These are phyloP conservation scores for Chrosomus eos DNA, from an alignment of 2,797 vertebrate species.

Conservation along the genomic window DNA sequence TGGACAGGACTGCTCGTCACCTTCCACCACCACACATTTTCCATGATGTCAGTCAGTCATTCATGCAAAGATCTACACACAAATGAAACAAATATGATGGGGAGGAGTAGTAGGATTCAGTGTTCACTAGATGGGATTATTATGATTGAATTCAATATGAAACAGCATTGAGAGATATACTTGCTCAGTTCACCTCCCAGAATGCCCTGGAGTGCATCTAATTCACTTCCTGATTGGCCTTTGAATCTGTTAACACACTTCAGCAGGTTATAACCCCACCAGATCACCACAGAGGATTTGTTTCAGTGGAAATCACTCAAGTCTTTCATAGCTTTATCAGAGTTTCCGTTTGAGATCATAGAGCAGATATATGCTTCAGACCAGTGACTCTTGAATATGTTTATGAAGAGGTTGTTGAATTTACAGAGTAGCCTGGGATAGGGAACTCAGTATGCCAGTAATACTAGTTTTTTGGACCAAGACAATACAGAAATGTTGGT, in stretches of 20 bases:
- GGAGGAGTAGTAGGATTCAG: background rate
- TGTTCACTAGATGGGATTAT: conserved; percentile 22
- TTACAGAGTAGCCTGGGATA: background rate
- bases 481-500: background rate
- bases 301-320: conserved; percentile 26
- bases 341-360: conserved; percentile 7
- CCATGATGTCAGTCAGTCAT: conserved; percentile 68
- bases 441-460: background rate
- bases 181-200: conserved; percentile 14
- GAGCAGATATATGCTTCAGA: background rate
- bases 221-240: conserved; percentile 27
- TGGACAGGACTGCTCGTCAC: background rate
- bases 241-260: conserved; percentile 35
- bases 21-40: conserved; percentile 65
- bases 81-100: background rate
- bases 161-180: background rate
- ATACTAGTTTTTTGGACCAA: background rate
- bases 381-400: background rate
- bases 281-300: conserved; percentile 19
- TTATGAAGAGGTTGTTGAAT: background rate
- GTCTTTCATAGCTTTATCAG: background rate
- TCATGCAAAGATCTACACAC: conserved; percentile 59
- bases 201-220: conserved; percentile 9
- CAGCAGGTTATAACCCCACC: background rate
- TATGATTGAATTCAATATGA: conserved; percentile 18